Evolutionary conservation across 2,113 vertebrate genomes (phyloP).

Genomic region (Chunga burmeisteri): DNA sequence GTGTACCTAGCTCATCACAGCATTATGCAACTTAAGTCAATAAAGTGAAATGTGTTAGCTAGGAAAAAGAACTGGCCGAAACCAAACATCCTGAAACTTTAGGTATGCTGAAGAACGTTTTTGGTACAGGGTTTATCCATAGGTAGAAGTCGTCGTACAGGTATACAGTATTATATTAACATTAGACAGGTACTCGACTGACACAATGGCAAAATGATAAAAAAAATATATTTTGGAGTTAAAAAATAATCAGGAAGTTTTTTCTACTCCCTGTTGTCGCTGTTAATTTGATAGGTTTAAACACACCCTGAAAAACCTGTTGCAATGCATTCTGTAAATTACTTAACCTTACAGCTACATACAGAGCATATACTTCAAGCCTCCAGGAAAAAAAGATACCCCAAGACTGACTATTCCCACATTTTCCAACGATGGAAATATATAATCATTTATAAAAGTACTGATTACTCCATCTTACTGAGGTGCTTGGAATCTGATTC

Average conservation of each 20-base stretch:
- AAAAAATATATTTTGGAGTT: not conserved
- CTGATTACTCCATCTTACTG: not conserved
- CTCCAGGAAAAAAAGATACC: not conserved
- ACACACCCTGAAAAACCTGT: accelerated
- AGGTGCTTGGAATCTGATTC: not conserved
- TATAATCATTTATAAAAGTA: not conserved
- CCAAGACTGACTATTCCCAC: not conserved
- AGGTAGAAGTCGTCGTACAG: not conserved
- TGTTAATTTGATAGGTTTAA: not conserved
- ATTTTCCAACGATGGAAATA: not conserved
- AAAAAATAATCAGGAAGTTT: not conserved
- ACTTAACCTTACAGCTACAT: not conserved
- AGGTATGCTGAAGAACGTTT: not conserved
- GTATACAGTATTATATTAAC: not conserved
- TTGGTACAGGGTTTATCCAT: not conserved
- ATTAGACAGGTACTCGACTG: not conserved
- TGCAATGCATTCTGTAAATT: not conserved
- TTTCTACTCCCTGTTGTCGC: not conserved
- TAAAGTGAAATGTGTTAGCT: not conserved
- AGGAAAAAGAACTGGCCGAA: not conserved
- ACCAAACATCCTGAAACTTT: not conserved
- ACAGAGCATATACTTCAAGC: not conserved
- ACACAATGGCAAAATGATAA: not conserved
- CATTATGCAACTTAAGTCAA: not conserved
- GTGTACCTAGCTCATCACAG: not conserved